These are phyloP conservation scores for Daubentonia madagascariensis DNA, from an alignment of 2,113 vertebrate species.

Conservation along the genomic window DNA sequence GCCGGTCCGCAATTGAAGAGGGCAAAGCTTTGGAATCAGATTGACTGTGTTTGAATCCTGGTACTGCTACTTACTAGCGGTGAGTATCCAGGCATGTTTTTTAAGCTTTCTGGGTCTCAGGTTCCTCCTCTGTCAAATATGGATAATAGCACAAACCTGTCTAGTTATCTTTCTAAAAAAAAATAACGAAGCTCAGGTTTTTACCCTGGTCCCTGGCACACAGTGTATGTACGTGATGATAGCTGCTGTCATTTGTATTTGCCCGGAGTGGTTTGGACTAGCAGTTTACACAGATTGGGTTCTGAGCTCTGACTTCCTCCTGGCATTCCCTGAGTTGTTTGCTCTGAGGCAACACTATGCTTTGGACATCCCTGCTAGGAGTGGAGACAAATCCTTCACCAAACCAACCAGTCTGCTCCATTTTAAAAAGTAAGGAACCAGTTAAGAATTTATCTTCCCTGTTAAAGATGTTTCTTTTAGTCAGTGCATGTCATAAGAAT, in stretches of 20 bases:
- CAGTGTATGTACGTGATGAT: not conserved
- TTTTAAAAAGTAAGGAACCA: not conserved
- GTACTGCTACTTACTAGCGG: not conserved
- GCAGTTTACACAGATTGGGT: not conserved
- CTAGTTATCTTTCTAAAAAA: not conserved
- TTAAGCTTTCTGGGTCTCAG: not conserved
- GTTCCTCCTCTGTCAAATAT: not conserved
- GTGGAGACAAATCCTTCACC: not conserved
- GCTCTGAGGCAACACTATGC: not conserved
- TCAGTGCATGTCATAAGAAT: not conserved
- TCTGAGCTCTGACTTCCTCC: not conserved
- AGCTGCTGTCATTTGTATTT: not conserved
- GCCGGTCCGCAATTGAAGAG: not conserved
- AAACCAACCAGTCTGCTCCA: not conserved
- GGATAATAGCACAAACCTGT: not conserved
- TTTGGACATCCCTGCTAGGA: not conserved
- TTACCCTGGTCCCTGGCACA: not conserved
- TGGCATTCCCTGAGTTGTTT: not conserved
- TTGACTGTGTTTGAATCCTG: not conserved
- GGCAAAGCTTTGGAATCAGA: not conserved
- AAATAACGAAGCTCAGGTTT: not conserved
- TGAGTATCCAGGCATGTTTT: not conserved
- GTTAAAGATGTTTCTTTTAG: not conserved
- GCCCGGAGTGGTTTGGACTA: not conserved
- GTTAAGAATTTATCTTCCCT: not conserved